Percentiles rank a stretch among this genome's conserved stretches.
phyloP scores from a whole-genome alignment of 1,140 invertebrate species.

The Lordiphosa stackelbergi region DNA sequence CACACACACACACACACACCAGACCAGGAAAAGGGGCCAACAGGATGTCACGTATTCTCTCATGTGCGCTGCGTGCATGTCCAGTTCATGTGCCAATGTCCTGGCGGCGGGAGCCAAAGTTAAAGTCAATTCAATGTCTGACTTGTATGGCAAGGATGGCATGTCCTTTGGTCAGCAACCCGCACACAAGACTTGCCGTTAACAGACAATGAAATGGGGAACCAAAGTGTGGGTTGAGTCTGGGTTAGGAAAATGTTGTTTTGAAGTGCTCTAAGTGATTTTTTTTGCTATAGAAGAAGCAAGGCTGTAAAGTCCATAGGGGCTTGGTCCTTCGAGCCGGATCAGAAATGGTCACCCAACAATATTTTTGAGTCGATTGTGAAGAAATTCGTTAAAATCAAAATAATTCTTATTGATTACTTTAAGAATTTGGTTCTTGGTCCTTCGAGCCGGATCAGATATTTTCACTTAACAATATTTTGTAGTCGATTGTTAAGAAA shows the following conservation, averaged over 20 bases:
- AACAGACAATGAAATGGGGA: neutral
- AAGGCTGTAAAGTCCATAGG: no score
- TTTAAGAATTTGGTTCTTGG: no score
- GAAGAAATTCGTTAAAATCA: no score
- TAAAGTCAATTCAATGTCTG: constrained; percentile 46
- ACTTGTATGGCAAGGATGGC: constrained; percentile 32
- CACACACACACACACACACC: constrained; percentile 6
- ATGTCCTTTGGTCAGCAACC: constrained; percentile 18
- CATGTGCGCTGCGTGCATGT: constrained; percentile 7
- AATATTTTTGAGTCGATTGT: no score
- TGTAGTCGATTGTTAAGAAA: no score
- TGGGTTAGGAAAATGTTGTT: constrained; percentile 16
- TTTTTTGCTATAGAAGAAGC: no score
- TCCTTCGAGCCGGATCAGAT: no score
- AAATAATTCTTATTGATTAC: no score
- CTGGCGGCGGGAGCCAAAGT: constrained; percentile 19
- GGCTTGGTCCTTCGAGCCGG: no score
- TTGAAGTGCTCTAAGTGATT: constrained; percentile 18
- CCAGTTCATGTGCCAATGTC: constrained; percentile 44
- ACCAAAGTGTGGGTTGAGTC: constrained; percentile 16
- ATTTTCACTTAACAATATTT: no score
- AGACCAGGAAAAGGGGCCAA: neutral
- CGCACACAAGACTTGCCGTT: neutral
- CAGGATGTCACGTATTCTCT: constrained; percentile 12
- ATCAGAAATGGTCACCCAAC: no score